Conservation (phyloP, 2,888 invertebrate genomes). For the Aspidiotus destructor region DNA sequence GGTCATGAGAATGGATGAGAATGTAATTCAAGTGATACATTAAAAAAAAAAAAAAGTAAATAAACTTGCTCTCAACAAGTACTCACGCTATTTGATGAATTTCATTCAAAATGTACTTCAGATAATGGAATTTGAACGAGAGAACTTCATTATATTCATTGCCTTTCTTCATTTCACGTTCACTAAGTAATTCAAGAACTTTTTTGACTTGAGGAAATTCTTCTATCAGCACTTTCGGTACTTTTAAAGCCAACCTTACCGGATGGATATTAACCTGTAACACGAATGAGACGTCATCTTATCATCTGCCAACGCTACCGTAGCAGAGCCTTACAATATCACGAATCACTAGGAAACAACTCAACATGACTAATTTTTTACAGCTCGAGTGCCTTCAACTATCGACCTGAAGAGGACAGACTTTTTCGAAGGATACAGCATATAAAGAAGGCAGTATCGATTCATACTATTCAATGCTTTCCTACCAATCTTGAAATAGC, state of each 20-base stretch:
- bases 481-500: too few species aligned
- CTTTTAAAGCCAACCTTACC: constrained; percentile 63
- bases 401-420: too few species aligned
- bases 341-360: too few species aligned
- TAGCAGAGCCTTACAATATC: background rate
- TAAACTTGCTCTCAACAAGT: constrained; percentile 17
- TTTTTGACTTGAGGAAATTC: constrained; percentile 61
- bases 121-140: constrained; percentile 80
- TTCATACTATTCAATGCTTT: too few species aligned
- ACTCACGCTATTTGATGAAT: constrained; percentile 39
- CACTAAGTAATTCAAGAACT: constrained; percentile 72
- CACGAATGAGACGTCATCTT: constrained; percentile 19
- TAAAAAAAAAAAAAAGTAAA: background rate
- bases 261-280: constrained; percentile 72
- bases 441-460: too few species aligned
- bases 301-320: background rate
- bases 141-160: constrained; percentile 80
- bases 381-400: too few species aligned
- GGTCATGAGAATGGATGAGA: constrained; percentile 35
- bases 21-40: background rate
- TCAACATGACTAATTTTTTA: too few species aligned
- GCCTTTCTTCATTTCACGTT: constrained; percentile 73
- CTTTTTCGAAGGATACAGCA: too few species aligned
- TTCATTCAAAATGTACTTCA: constrained; percentile 63
- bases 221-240: constrained; percentile 63